Percentiles rank a stretch among this genome's conserved stretches.
Conservation (phyloP, 30 jellyfish, hydroid and myxozoan genomes). For the Aurelia sp. region DNA sequence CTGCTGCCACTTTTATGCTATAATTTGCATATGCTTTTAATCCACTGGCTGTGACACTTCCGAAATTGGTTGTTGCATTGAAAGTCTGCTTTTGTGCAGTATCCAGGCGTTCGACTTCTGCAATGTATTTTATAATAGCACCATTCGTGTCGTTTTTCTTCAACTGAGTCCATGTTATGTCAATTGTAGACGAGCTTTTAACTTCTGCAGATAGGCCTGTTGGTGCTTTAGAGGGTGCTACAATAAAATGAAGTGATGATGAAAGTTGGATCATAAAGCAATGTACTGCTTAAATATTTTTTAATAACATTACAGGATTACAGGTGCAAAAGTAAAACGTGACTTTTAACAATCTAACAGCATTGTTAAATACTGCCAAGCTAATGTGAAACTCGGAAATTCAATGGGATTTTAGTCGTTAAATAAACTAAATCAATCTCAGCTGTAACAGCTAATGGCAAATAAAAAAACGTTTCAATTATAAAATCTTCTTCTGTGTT, state of each 20-base stretch:
- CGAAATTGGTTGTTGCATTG: not conserved
- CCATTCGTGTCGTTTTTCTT: slow-evolving; percentile 67
- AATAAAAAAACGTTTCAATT: no score
- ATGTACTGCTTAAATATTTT: no score
- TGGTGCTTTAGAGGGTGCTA: slow-evolving; percentile 68
- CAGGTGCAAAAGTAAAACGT: no score
- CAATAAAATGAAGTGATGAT: not conserved
- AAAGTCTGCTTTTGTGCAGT: not conserved
- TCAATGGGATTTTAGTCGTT: no score
- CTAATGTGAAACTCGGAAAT: no score
- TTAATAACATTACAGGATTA: no score
- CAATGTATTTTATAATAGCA: slow-evolving; percentile 8
- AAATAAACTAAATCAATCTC: no score
- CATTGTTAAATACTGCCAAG: no score
- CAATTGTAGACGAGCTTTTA: slow-evolving; percentile 14
- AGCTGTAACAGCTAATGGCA: no score
- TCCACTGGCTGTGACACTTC: not conserved
- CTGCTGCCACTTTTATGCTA: slow-evolving; percentile 62
- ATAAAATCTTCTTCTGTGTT: no score
- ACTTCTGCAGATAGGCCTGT: not conserved
- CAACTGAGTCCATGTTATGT: slow-evolving; percentile 37
- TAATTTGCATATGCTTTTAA: slow-evolving; percentile 57
- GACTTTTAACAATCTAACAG: no score
- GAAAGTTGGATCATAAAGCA: no score
- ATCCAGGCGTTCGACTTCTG: not conserved